A percentile compares a stretch with the other conserved stretches of the same genome.
phyloP scores from a whole-genome alignment of 2,113 vertebrate genomes.

The Peromyscus californicus region DNA sequence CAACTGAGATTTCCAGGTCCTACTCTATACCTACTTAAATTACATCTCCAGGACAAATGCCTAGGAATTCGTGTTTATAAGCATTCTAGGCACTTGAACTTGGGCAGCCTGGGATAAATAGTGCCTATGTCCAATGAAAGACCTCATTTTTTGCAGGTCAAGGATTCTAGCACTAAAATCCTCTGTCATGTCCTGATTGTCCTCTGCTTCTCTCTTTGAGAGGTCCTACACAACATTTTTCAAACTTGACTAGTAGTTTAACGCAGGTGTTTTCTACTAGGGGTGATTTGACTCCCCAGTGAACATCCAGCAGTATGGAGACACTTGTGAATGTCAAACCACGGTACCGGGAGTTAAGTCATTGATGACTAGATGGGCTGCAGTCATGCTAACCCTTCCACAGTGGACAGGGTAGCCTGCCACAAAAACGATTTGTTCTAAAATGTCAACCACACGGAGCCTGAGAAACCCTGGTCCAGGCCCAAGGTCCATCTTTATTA shows the following conservation, averaged over 20 bases:
- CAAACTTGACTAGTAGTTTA: background rate
- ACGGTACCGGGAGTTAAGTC: background rate
- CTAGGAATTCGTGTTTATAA: background rate
- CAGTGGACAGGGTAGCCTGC: background rate
- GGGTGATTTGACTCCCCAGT: background rate
- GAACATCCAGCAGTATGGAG: background rate
- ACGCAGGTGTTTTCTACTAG: background rate
- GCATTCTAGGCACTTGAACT: background rate
- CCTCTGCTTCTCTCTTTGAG: background rate
- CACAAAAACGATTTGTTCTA: background rate
- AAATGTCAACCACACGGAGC: background rate
- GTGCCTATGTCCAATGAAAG: background rate
- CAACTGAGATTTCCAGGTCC: background rate
- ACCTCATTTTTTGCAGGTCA: background rate
- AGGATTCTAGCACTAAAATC: background rate
- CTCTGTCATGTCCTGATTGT: background rate
- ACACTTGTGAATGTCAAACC: constrained; percentile 6
- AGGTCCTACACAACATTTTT: background rate
- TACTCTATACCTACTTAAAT: background rate
- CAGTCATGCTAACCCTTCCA: background rate
- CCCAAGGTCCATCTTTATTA: background rate
- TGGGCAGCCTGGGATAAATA: background rate
- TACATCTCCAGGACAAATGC: background rate
- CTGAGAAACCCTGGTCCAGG: background rate
- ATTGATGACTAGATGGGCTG: background rate